phyloP scores from a whole-genome alignment of 2,797 vertebrate genomes.

The Rhyacichthys aspro region DNA sequence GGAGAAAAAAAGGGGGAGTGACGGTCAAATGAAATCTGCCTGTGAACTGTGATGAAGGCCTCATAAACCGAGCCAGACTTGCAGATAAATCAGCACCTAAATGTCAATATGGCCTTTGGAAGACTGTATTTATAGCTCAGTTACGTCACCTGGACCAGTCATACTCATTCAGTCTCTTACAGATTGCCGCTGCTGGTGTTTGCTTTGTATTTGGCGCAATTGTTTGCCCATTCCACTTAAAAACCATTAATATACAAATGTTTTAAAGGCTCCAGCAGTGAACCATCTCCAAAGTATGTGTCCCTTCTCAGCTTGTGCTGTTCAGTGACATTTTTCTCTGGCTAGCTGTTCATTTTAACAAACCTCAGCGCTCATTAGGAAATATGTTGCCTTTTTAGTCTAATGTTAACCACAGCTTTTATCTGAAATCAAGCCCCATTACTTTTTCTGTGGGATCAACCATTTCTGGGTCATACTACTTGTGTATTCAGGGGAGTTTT shows the following conservation, averaged over 20 bases:
- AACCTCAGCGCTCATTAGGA: constrained; percentile 12
- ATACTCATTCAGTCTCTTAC: constrained; percentile 31
- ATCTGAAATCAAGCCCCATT: background rate
- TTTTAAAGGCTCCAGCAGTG: background rate
- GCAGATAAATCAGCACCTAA: constrained; percentile 69
- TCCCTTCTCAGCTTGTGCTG: background rate
- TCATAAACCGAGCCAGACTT: constrained; percentile 56
- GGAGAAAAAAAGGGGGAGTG: background rate
- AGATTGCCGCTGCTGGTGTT: constrained; percentile 25
- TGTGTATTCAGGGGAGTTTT: constrained; percentile 33
- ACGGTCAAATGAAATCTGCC: constrained; percentile 45
- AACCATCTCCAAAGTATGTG: background rate
- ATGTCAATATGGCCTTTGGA: constrained; percentile 75
- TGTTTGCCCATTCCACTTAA: background rate
- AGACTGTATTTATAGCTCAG: constrained; percentile 64
- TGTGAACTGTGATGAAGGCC: constrained; percentile 43
- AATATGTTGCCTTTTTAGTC: too few species aligned
- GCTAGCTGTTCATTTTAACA: constrained; percentile 5
- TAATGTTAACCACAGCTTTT: too few species aligned
- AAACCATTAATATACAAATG: background rate
- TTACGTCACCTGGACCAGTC: constrained; percentile 41
- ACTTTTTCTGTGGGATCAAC: constrained; percentile 25
- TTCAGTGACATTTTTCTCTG: constrained; percentile 13
- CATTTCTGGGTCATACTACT: constrained; percentile 26
- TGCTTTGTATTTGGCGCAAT: constrained; percentile 4